A percentile compares a stretch with the other conserved stretches of the same genome.
These are phyloP conservation scores for Tetraodon nigroviridis DNA, from an alignment of 2,113 vertebrate genomes.

Conservation along the genomic window DNA sequence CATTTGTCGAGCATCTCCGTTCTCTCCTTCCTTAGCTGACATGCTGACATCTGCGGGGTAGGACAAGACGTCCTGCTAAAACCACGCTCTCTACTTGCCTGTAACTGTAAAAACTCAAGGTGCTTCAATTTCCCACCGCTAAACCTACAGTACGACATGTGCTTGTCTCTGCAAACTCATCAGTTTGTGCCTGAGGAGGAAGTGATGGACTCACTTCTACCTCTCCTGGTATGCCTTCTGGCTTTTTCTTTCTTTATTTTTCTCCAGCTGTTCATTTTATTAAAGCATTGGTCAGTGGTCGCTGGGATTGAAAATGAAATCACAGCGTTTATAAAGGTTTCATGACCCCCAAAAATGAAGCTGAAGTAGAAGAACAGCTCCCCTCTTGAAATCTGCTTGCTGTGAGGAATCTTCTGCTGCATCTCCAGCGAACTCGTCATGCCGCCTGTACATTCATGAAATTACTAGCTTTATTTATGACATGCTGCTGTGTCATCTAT, in stretches of 20 bases:
- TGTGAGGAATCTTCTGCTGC: no score
- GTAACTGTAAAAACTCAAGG: no score
- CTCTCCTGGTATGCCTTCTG: conserved; percentile 45
- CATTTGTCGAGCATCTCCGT: conserved; percentile 37
- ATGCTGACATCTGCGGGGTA: conserved; percentile 43
- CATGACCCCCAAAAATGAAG: no score
- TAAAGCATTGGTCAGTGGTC: background rate
- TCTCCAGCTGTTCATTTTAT: conserved; percentile 10
- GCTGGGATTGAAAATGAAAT: no score
- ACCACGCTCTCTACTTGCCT: no score
- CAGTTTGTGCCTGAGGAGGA: conserved; percentile 5
- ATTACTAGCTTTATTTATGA: no score
- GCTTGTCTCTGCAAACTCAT: conserved; percentile 49
- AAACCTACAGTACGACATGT: conserved; percentile 16
- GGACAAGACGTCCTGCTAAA: background rate
- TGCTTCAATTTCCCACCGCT: conserved; percentile 35
- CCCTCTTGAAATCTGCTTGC: no score
- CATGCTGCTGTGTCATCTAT: no score
- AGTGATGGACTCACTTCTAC: conserved; percentile 34
- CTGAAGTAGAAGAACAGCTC: no score
- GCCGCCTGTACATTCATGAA: no score
- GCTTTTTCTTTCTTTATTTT: conserved; percentile 2
- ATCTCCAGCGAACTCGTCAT: no score
- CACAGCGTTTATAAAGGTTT: no score
- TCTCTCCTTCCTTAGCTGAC: conserved; percentile 35